These are phyloP conservation scores for Hemitrygon akajei DNA, from an alignment of 2,797 vertebrate species.

Conservation along the genomic window DNA sequence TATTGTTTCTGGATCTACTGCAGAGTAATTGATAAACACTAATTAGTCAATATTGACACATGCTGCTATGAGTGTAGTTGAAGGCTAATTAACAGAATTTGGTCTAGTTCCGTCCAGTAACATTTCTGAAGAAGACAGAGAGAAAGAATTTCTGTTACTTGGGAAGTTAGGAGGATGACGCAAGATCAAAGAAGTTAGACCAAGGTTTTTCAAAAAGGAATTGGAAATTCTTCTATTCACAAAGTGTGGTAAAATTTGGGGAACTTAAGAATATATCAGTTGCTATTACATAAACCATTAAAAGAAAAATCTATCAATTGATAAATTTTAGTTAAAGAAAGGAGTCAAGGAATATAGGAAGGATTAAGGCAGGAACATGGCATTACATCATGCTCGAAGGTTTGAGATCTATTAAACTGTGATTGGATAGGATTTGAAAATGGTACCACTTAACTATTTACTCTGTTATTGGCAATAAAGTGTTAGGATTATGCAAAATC, in stretches of 20 bases:
- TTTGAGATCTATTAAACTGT: no score
- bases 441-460: no score
- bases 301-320: not conserved
- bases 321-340: not conserved
- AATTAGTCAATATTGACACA: not conserved
- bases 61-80: not conserved
- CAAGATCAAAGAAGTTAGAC: not conserved
- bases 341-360: not conserved
- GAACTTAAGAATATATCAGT: not conserved
- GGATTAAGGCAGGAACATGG: not conserved
- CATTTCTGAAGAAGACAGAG: not conserved
- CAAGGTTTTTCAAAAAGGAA: not conserved
- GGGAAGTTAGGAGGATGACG: no score
- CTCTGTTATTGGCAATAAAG: no score
- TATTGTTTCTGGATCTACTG: not conserved
- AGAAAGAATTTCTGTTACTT: not conserved
- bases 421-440: no score
- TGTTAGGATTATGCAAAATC: no score
- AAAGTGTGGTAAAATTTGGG: not conserved
- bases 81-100: not conserved
- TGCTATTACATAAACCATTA: not conserved
- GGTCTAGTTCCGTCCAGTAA: not conserved
- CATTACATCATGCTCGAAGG: not conserved
- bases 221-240: not conserved
- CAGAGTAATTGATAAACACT: not conserved